A percentile compares a stretch with the other conserved stretches of the same genome.
Conservation (phyloP, 1,140 invertebrate species). For the Acromyrmex heyeri region DNA sequence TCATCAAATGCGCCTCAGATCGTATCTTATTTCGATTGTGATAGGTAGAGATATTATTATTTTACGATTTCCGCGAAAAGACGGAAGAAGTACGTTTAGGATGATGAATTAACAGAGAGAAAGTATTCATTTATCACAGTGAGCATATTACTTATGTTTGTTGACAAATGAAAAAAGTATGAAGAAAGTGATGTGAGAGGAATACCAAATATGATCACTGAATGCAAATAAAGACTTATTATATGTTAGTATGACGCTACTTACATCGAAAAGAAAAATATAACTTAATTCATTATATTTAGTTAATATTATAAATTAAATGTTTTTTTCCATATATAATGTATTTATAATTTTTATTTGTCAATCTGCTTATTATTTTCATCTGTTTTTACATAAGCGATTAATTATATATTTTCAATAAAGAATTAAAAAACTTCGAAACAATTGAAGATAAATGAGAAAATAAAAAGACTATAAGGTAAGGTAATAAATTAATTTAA, state of each 20-base stretch:
- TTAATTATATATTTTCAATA: background rate
- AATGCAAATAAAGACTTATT: background rate
- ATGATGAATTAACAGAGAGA: conserved; percentile 9
- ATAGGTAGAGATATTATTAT: background rate
- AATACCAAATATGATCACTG: conserved; percentile 14
- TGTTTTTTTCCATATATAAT: background rate
- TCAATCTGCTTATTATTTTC: background rate
- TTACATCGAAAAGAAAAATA: background rate
- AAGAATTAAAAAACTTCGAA: background rate
- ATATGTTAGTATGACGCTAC: background rate
- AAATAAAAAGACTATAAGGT: background rate
- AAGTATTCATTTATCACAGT: conserved; percentile 19
- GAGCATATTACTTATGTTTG: conserved; percentile 13
- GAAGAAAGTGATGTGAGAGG: background rate
- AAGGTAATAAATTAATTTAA: background rate
- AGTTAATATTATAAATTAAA: background rate
- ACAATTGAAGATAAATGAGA: background rate
- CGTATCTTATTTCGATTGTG: conserved; percentile 66
- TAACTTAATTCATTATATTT: background rate
- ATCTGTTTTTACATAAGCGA: background rate
- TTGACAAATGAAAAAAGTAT: background rate
- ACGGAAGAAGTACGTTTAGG: background rate
- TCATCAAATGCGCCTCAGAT: conserved; percentile 67
- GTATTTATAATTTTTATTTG: background rate
- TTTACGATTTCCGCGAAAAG: conserved; percentile 3